A percentile compares a stretch with the other conserved stretches of the same genome.
These are phyloP conservation scores for Paedocypris sp. DNA, from an alignment of 2,113 vertebrate species.

Conservation along the genomic window DNA sequence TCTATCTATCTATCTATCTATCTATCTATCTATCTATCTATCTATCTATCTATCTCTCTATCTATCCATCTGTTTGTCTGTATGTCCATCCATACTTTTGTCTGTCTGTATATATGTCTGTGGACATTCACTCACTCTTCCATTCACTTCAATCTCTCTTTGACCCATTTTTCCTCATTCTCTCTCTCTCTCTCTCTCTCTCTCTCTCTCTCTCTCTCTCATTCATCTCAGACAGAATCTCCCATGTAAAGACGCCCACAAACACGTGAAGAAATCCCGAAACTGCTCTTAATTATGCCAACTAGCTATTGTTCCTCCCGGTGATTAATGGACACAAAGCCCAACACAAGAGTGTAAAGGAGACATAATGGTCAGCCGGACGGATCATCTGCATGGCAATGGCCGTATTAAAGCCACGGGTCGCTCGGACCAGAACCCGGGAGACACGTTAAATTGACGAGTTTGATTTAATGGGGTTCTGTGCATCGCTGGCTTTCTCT, in stretches of 20 bases:
- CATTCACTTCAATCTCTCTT: no score
- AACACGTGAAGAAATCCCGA: no score
- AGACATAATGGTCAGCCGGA: neutral
- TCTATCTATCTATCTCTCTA: neutral
- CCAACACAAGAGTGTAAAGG: no score
- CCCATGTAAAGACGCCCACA: no score
- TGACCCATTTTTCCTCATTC: no score
- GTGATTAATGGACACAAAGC: no score
- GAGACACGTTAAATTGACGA: conserved; percentile 26
- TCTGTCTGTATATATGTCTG: neutral
- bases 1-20: no score
- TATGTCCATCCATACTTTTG: neutral
- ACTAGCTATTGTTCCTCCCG: neutral
- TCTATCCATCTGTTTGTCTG: neutral
- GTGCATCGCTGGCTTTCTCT: conserved; percentile 3
- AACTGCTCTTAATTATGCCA: no score
- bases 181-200: neutral
- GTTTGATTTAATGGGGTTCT: conserved; percentile 22
- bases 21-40: no score
- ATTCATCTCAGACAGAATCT: no score
- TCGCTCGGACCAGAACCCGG: neutral
- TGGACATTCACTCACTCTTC: neutral
- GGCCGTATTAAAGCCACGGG: conserved; percentile 9
- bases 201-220: no score
- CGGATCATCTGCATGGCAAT: neutral